These are phyloP conservation scores for Phania funesta DNA, from an alignment of 2,888 invertebrate genomes.

Conservation along the genomic window DNA sequence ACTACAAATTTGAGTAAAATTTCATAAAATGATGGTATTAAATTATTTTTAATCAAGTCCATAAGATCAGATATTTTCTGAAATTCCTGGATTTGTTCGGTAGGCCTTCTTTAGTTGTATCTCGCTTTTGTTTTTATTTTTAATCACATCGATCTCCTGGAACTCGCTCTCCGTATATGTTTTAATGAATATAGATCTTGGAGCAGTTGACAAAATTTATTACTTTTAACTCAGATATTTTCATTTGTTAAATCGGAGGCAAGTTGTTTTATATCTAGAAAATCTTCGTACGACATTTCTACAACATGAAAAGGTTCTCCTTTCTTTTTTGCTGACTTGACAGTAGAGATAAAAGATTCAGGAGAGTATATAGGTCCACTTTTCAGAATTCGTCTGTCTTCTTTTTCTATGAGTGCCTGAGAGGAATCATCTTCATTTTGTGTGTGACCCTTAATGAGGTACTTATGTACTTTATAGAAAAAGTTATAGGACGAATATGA, in stretches of 20 bases:
- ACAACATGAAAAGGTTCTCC: slow-evolving; percentile 16
- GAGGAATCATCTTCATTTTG: not conserved
- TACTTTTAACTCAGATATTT: slow-evolving; percentile 6
- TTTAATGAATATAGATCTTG: slow-evolving; percentile 7
- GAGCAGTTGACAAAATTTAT: slow-evolving; percentile 12
- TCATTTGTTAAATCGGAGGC: slow-evolving; percentile 21
- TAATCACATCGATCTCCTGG: slow-evolving; percentile 11
- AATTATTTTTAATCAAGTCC: slow-evolving; percentile 22
- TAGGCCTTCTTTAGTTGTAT: slow-evolving; percentile 19
- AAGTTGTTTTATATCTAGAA: slow-evolving; percentile 17
- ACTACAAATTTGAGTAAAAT: slow-evolving; percentile 4
- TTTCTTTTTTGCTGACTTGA: slow-evolving; percentile 12
- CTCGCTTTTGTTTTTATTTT: slow-evolving; percentile 14
- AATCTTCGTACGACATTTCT: slow-evolving; percentile 16
- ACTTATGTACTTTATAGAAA: slow-evolving; percentile 39
- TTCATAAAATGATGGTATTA: slow-evolving; percentile 12
- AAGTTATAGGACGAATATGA: slow-evolving; percentile 34
- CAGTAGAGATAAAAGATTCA: not conserved
- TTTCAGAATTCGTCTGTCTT: too few species aligned
- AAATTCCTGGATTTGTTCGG: slow-evolving; percentile 4
- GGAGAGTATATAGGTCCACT: slow-evolving; percentile 9
- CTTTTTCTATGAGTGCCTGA: slow-evolving; percentile 46
- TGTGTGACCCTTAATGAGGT: not conserved
- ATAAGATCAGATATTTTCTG: slow-evolving; percentile 16
- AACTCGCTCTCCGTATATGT: slow-evolving; percentile 9